Evolutionary conservation across 2,113 vertebrate genomes (phyloP), one percentile per base, ranked within the genome.

Genomic region (Empidonax traillii): DNA sequence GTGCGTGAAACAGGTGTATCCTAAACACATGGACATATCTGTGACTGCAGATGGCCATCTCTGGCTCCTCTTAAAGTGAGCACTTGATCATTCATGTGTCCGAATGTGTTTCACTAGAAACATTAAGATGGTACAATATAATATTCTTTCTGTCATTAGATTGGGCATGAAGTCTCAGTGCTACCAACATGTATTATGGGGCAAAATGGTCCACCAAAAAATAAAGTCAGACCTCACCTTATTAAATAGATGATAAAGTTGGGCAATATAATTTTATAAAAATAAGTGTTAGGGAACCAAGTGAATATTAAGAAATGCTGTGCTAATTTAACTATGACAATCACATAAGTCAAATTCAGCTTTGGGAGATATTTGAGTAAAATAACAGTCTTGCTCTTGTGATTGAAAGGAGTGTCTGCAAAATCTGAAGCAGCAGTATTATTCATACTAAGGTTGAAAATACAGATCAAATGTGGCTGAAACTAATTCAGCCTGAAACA

Each of bases 41-140:
- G n/a, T 77, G 33, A 21, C 82, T 88, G 85, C 97, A 97, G 96
- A 95, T 96, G 94, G 81, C 86, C 83, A 80, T 90, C 63, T 91
- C 93, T 69, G 30, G 47, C 53, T 89, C 90, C 51, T 94, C 97
- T 97, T n/a, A 67, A 69, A 92, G 35, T 10, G 28, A 67, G 23
- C 55, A 33, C 56, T 81, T 68, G 43, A 51, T 76, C 37, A 43
- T 85, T 87, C 73, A n/a, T 8, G 1, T 3, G 21, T 89, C 37
- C 75, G 35, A 47, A 59, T 33, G 39, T 23, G 14, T 71, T 89
- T 80, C 14, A 8, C 31, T 58, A 73, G 62, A 30, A 49, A 16
- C 30, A 19, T 6, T 56, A 37, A 62, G 31, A 47, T 44, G 22
- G 22, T 30, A 28, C 24, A 39, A 23, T 25, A 25, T n/a, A 61